These are phyloP conservation scores for Ciconia nigra DNA, from an alignment of 2,797 vertebrate species.

Conservation along the genomic window DNA sequence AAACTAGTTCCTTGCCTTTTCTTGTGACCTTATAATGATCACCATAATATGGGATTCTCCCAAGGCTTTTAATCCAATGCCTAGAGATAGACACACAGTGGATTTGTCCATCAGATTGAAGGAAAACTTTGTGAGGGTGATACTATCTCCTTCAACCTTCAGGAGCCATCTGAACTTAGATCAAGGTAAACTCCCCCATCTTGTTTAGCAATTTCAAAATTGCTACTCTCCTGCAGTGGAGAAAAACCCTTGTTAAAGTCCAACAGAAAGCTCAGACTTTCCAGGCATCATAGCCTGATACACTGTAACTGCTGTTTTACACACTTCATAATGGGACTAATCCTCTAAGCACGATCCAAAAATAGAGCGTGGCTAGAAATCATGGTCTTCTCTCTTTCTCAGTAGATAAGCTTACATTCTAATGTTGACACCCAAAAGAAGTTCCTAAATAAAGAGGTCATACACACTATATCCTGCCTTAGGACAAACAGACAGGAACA, in stretches of 20 bases:
- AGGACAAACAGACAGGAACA: not conserved
- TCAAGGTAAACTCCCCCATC: not conserved
- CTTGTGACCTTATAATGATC: not conserved
- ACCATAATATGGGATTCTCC: not conserved
- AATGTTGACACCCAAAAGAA: not conserved
- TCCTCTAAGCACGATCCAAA: not conserved
- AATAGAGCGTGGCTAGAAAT: not conserved
- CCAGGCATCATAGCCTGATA: not conserved
- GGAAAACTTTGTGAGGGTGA: not conserved
- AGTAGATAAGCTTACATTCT: not conserved
- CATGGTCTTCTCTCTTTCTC: not conserved
- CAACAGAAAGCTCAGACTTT: not conserved
- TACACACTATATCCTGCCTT: not conserved
- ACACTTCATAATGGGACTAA: not conserved
- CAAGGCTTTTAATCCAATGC: not conserved
- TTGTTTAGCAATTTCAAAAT: not conserved
- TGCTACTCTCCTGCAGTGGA: not conserved
- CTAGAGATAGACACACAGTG: not conserved
- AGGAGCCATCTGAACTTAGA: not conserved
- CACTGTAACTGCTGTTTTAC: not conserved
- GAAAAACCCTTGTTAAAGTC: not conserved
- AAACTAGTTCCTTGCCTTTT: not conserved
- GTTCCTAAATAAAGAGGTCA: not conserved
- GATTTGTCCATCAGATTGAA: not conserved
- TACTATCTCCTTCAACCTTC: not conserved